Evolutionary conservation across 92 coral and sea anemone genomes (phyloP), one percentile per base, ranked within the genome.

Genomic region (Galaxea fascicularis): DNA sequence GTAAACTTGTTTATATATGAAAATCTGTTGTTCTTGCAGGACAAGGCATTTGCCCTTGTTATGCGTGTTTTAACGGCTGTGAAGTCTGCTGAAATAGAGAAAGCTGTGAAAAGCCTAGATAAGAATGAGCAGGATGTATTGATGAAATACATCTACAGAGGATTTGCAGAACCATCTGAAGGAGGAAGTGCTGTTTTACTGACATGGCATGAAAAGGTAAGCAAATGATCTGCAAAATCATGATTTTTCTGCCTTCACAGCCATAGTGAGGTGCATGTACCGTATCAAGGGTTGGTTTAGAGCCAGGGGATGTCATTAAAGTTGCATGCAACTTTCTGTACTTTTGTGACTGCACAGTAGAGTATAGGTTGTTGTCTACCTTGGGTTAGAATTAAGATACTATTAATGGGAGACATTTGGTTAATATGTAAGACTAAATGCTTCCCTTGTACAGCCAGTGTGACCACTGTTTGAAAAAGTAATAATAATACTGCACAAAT

Each of bases 141-240:
- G 63, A 97, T 97, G 98, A 97, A 97, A 77, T 97, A 97, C 74
- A 86, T 97, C 58, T 97, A 97, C 79, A 88, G 98, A 76, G 99
- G 99, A 25, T 97, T 97, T 84, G 93, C 93, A 11, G 91, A 97
- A 57, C 95, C 99, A 26, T 73, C 90, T 20, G 99, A 97, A 44
- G 95, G 92, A 69, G 88, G 89, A 71, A 93, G 99, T 80, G 97
- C 95, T 52, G 47, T 85, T 31, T 86, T 97, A 10, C 92, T 97
- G 1, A 85, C 93, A 27, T 97, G 98, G 98, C 99, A 97, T 89
- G 99, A 97, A 54, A 97, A 91, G 95, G 99, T 97, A 13, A 26
- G 93, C 82, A 26, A 14, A 73, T 10, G 0, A 25, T 0, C n/a
- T 49, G 11, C 46, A 35, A 10, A 49, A 0, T 45, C 49, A 16